These are phyloP conservation scores for Trichonephila clavipes DNA, from an alignment of 1,140 invertebrate genomes.

Conservation along the genomic window DNA sequence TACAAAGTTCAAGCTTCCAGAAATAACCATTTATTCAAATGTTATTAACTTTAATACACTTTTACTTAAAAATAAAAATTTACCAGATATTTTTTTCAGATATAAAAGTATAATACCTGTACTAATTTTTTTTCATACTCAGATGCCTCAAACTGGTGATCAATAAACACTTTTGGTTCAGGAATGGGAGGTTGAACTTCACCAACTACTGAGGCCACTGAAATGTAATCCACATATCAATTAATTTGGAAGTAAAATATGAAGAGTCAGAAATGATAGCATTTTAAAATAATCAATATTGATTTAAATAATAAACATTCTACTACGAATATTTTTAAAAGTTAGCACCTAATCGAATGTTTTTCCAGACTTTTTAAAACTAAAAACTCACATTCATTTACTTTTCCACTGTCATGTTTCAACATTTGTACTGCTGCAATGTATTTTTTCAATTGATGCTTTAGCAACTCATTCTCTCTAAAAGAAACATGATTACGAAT, in stretches of 20 bases:
- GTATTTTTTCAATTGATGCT: conserved; percentile 94
- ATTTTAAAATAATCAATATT: too few species aligned
- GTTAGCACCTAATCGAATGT: conserved; percentile 67
- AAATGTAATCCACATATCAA: background rate
- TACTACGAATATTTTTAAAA: too few species aligned
- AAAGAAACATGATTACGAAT: conserved; percentile 59
- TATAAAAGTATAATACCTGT: conserved; percentile 83
- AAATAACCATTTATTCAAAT: too few species aligned
- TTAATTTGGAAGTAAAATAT: too few species aligned
- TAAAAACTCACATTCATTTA: conserved; percentile 79
- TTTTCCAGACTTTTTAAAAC: background rate
- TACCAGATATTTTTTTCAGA: too few species aligned
- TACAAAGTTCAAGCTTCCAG: too few species aligned
- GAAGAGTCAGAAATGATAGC: too few species aligned
- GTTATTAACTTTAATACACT: background rate
- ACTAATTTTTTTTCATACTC: conserved; percentile 94
- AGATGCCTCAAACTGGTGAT: conserved; percentile 87
- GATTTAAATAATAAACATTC: too few species aligned
- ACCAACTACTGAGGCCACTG: conserved; percentile 66
- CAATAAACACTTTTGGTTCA: conserved; percentile 80
- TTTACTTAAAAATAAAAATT: background rate
- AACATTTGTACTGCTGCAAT: conserved; percentile 93
- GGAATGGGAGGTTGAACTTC: conserved; percentile 80
- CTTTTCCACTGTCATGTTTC: conserved; percentile 84
- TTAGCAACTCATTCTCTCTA: conserved; percentile 92